Evolutionary conservation across 2,113 vertebrate genomes (phyloP), one percentile per base, ranked within the genome.

Genomic region (Takifugu flavidus): DNA sequence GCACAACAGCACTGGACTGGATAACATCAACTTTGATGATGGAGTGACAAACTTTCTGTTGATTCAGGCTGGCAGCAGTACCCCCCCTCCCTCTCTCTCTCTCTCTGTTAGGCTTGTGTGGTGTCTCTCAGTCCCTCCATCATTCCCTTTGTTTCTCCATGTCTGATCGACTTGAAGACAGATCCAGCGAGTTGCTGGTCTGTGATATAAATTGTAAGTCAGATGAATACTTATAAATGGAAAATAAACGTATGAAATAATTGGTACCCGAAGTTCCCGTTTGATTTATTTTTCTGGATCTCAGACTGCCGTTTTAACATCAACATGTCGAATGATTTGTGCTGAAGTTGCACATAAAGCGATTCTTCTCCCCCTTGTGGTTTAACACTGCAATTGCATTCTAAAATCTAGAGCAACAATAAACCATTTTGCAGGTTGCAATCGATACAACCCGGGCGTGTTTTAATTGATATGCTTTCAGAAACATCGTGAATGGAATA

Each of bases 1-100:
- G 79, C 84, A 88, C 84, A 84, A 59, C 82, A 80, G 74, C 86
- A 75, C 85, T 84, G 86, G 83, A 84, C 78, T 82, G 61, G 79
- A 79, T 60, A 71, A 83, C 58, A 69, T 74, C 39, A 46, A 74
- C 49, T 25, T 61, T 5, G 13, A 44, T 54, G 13, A 49, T 44
- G 46, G 69, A 15, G 70, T 47, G 50, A 64, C 55, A 52, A 65
- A 64, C 59, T 43, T 28, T 49, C 60, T 66, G 77, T 73, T 75
- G 72, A 77, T 65, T 59, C 25, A 29, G 64, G 78, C 55, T 60
- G 83, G 72, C 51, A 55, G 63, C 62, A 67, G 56, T 74, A 34
- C 25, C 53, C 53, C 26, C 55, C 69, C 62, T 29, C n/a, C n/a
- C 54, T 13, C 12, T 53, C 43, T 4, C 26, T 26, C 60, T 59